A percentile compares a stretch with the other conserved stretches of the same genome.
Evolutionary conservation across 2,888 invertebrate genomes (phyloP).

Genomic region (Cerastis rubricosa): DNA sequence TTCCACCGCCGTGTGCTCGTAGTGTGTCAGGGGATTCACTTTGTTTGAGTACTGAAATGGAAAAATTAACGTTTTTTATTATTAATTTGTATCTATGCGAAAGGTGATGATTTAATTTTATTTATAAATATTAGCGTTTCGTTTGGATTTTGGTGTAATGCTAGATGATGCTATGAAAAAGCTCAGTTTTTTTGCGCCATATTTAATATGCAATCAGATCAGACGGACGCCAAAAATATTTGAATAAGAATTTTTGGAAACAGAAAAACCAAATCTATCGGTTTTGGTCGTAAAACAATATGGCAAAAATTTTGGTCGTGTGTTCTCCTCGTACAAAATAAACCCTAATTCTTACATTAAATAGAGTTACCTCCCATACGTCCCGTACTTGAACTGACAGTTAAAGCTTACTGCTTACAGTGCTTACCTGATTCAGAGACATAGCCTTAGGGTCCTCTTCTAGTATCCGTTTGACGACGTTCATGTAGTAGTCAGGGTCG

Average conservation of each 20-base stretch:
- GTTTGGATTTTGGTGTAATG: neutral
- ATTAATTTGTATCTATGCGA: neutral
- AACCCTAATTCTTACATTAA: neutral
- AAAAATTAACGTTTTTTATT: neutral
- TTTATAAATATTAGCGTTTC: neutral
- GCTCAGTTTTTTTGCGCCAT: too few relatives aligned
- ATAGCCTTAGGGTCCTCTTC: slow-evolving; percentile 93
- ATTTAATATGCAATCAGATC: too few relatives aligned
- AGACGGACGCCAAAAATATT: neutral
- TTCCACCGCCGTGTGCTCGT: slow-evolving; percentile 97
- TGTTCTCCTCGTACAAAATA: neutral
- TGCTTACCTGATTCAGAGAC: slow-evolving; percentile 96
- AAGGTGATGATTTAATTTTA: neutral
- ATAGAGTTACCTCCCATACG: neutral
- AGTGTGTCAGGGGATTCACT: slow-evolving; percentile 98
- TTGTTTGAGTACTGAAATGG: slow-evolving; percentile 94
- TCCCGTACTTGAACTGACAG: neutral
- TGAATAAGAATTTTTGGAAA: too few relatives aligned
- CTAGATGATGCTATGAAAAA: neutral
- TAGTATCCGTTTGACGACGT: slow-evolving; percentile 94
- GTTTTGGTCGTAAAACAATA: too few relatives aligned
- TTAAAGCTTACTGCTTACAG: neutral
- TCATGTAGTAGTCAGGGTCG: slow-evolving; percentile 95
- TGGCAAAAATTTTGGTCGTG: neutral
- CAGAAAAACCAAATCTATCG: neutral